Evolutionary conservation across 2,888 invertebrate species (phyloP), one percentile per base, ranked within the genome.

Genomic region (Bombyx huttoni): DNA sequence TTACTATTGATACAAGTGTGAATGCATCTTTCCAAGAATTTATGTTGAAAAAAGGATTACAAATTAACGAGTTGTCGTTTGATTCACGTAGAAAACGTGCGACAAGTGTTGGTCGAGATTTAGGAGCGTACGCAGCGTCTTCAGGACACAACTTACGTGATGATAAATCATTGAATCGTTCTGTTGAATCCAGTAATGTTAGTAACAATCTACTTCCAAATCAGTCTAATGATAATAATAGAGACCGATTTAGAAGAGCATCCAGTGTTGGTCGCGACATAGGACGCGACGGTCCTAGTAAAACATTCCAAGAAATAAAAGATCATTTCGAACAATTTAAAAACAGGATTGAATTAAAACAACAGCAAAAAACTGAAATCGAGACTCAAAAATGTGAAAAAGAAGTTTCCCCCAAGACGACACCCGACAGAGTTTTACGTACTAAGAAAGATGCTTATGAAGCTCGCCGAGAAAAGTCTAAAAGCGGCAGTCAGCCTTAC

Each of bases 1-100:
- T 86, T 56, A 71, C 64, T 13, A 87, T 86, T 58, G 79, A 88
- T 55, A 85, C 82, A 3, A 86, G 83, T 61, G 70, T 82, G 10
- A 78, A 75, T 51, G 65, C 70, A 50, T 81, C 82, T 35, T 86
- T 85, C 56, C 82, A 84, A 68, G 66, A 70, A 52, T 67, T 66
- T 35, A 50, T 75, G 24, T 60, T 64, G 47, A 62, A 54, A 3
- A 68, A 70, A 54, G 68, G 66, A 49, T 63, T 68, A 47, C 60
- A 68, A 59, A 54, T 61, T 10, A 60, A 64, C 52, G 68, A 73
- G 50, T 60, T 60, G 53, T 63, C 65, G 53, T 76, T 78, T 56
- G 72, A 82, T 67, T 57, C 57, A 49, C 73, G 80, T 54, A 70
- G 73, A 57, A 69, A 74, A 60, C 75, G 87, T 49, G 84, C 86